Evolutionary conservation across 1,140 invertebrate genomes (phyloP), one percentile per base, ranked within the genome.

Genomic region (Ooceraea biroi): DNA sequence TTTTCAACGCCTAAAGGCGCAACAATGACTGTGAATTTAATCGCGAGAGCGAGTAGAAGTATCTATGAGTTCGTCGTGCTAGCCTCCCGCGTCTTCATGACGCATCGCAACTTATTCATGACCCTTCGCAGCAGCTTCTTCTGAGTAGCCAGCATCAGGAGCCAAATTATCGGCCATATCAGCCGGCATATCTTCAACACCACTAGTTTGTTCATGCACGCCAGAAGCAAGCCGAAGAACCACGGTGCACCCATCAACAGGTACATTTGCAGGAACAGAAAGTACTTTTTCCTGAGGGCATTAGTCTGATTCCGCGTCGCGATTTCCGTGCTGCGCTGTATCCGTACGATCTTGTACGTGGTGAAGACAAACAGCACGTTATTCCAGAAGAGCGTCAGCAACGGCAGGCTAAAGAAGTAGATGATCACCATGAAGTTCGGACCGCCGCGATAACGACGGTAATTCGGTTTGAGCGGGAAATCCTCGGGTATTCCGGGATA

Each of bases 241-340:
- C 92, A 93, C 0, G 92, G 92, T 0, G 92, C 87, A 1, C 92
- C 92, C 92, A 92, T 93, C 22, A 92, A 65, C 0, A 92, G 52
- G 46, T 93, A 93, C n/a, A 93, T 50, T 57, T 83, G 91, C 22
- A 93, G 25, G 58, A 92, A 92, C 0, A 93, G 36, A 52, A 90
- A 76, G 73, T 92, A 93, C 11, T 91, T 92, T 27, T 90, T 91
- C 30, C 65, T 82, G 30, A 93, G 11, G 0, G 71, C 65, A 36
- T 85, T 89, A 0, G 72, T 78, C 7, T 90, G 89, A 73, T 89
- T 91, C 3, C 73, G 84, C 17, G 85, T 91, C 0, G 88, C 91
- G 0, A 92, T 88, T 82, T 91, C 82, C 0, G 91, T 92, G 44
- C 90, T 92, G 0, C 52, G 78, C 11, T 89, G 90, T 22, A 93